phyloP scores from a whole-genome alignment of 2,888 invertebrate genomes.

The Serrognathus titanus region DNA sequence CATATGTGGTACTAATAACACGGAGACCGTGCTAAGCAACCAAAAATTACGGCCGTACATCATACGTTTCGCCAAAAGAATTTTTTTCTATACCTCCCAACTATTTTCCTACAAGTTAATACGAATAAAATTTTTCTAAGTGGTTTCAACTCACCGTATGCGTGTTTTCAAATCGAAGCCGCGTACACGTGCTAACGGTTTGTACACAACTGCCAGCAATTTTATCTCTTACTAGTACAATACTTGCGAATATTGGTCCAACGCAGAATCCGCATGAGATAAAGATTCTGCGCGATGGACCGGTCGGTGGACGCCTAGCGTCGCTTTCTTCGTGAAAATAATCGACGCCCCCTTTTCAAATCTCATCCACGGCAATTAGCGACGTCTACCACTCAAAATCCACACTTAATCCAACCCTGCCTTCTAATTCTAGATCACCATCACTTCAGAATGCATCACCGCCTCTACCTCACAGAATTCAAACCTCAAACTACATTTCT shows the following conservation, averaged over 20 bases:
- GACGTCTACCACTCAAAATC: conserved; percentile 1
- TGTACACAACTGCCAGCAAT: not conserved
- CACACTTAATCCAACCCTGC: not conserved
- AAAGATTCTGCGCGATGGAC: conserved; percentile 33
- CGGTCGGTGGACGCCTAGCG: conserved; percentile 27
- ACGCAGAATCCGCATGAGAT: conserved; percentile 36
- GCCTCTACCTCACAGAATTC: too few relatives aligned
- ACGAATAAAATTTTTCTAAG: too few relatives aligned
- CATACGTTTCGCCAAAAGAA: too few relatives aligned
- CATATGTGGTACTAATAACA: too few relatives aligned
- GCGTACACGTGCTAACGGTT: not conserved
- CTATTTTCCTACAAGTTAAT: too few relatives aligned
- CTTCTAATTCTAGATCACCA: not conserved
- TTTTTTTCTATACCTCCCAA: too few relatives aligned
- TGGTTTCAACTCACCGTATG: not conserved
- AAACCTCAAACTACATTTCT: too few relatives aligned
- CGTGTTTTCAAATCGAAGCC: not conserved
- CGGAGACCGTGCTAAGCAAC: too few relatives aligned
- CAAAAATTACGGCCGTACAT: too few relatives aligned
- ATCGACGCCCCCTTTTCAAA: conserved; percentile 16
- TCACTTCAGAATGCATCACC: not conserved
- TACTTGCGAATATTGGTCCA: conserved; percentile 32
- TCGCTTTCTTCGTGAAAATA: conserved; percentile 11
- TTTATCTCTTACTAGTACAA: conserved; percentile 1
- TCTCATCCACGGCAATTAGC: not conserved